phyloP scores from a whole-genome alignment of 2,888 invertebrate species.

The Eutolmus rufibarbis region DNA sequence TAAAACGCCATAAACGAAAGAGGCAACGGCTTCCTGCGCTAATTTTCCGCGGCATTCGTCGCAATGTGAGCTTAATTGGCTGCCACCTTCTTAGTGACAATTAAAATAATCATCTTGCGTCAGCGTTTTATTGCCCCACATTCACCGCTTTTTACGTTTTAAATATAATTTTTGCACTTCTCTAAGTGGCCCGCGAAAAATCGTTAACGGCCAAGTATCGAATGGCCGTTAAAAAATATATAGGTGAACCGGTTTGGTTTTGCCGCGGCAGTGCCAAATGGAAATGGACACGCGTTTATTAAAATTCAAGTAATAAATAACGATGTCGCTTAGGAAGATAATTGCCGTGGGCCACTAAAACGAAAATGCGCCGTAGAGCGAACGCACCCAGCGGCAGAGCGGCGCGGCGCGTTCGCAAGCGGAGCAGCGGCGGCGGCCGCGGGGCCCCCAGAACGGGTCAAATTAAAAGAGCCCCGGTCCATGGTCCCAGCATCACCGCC shows the following conservation, averaged over 20 bases:
- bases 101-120: not conserved
- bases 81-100: not conserved
- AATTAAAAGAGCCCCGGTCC: not conserved
- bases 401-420: not conserved
- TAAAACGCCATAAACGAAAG: not conserved
- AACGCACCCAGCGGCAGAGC: not conserved
- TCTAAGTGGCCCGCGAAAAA: not conserved
- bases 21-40: not conserved
- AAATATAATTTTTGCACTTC: not conserved
- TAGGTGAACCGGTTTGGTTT: conserved; percentile 18
- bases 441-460: not conserved
- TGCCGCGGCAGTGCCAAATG: not conserved
- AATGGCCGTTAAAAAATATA: not conserved
- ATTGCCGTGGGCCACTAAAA: conserved; percentile 23
- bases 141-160: not conserved
- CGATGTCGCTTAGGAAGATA: conserved; percentile 21
- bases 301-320: conserved; percentile 11
- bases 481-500: not conserved
- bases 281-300: conserved; percentile 24
- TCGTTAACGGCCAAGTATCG: not conserved
- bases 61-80: not conserved
- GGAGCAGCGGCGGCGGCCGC: not conserved
- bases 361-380: not conserved
- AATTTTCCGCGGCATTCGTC: not conserved
- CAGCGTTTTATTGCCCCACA: not conserved